A percentile compares a stretch with the other conserved stretches of the same genome.
Evolutionary conservation across 2,797 vertebrate genomes (phyloP).

Genomic region (Amblyraja radiata): DNA sequence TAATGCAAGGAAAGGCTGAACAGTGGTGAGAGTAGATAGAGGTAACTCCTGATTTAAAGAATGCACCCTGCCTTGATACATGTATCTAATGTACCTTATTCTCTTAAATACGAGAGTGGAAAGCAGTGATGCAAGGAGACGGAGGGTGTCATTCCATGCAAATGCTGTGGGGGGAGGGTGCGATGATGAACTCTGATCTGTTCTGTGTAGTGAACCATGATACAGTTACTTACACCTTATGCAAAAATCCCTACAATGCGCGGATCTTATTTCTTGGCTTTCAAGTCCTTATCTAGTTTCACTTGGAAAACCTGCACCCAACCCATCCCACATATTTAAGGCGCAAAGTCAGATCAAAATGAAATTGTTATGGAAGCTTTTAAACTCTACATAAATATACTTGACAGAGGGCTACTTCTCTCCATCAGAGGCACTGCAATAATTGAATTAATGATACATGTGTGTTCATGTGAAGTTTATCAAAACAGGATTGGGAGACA

Average conservation of each 20-base stretch:
- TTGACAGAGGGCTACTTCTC: constrained; percentile 67
- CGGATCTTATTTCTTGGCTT: background rate
- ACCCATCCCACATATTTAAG: constrained; percentile 23
- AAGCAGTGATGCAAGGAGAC: constrained; percentile 70
- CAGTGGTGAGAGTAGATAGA: constrained; percentile 77
- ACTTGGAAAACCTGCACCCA: constrained; percentile 5
- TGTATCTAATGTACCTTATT: constrained; percentile 54
- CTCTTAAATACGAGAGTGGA: constrained; percentile 63
- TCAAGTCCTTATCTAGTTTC: background rate
- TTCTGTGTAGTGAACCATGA: constrained; percentile 76
- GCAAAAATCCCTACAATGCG: constrained; percentile 11
- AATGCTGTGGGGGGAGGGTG: constrained; percentile 56
- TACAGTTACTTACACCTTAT: constrained; percentile 69
- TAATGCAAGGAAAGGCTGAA: constrained; percentile 88
- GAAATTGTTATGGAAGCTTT: constrained; percentile 29
- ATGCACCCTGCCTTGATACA: constrained; percentile 69
- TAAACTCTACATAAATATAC: constrained; percentile 43
- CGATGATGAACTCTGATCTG: constrained; percentile 54
- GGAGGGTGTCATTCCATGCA: constrained; percentile 74
- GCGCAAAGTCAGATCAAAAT: background rate
- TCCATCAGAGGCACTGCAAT: constrained; percentile 76
- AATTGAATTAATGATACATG: constrained; percentile 82
- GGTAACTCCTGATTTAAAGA: constrained; percentile 85
- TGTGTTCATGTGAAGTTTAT: constrained; percentile 59
- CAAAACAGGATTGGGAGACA: constrained; percentile 65